Conservation (phyloP, 2,797 vertebrate genomes). For the Anabacerthia variegaticeps region DNA sequence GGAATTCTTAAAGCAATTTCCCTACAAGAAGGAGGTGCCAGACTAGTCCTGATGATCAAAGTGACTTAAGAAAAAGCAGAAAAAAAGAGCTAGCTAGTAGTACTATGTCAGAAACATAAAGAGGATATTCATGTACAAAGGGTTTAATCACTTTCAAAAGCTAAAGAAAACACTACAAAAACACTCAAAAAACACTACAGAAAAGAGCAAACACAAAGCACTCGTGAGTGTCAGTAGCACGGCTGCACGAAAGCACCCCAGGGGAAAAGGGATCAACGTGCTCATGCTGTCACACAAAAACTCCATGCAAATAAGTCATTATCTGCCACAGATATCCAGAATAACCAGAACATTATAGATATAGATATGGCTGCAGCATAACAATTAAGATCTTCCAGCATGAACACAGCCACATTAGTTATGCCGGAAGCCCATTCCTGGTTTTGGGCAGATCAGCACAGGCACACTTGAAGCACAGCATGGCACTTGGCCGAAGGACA, state of each 20-base stretch:
- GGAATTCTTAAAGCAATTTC: not conserved
- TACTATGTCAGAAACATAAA: slow-evolving; percentile 2
- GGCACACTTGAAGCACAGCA: fast-evolving
- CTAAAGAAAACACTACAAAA: not conserved
- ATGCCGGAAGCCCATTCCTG: not conserved
- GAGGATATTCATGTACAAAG: slow-evolving; percentile 7
- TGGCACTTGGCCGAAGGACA: not conserved
- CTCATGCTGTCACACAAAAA: not conserved
- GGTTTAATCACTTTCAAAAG: slow-evolving; percentile 24
- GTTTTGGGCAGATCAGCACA: not conserved
- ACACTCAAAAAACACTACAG: not conserved
- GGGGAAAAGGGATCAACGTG: not conserved
- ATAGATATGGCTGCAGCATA: not conserved
- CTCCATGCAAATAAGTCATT: not conserved
- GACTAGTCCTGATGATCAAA: slow-evolving; percentile 34
- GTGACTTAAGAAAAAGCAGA: not conserved
- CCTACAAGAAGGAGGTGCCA: not conserved
- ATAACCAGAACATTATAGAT: not conserved
- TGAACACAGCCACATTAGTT: not conserved
- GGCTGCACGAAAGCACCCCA: not conserved
- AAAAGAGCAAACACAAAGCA: not conserved
- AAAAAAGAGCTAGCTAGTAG: not conserved
- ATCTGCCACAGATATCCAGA: not conserved
- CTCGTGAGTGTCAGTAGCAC: not conserved
- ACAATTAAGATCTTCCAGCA: not conserved